Evolutionary conservation across 2,797 vertebrate genomes (phyloP).

Genomic region (Danionella dracula): DNA sequence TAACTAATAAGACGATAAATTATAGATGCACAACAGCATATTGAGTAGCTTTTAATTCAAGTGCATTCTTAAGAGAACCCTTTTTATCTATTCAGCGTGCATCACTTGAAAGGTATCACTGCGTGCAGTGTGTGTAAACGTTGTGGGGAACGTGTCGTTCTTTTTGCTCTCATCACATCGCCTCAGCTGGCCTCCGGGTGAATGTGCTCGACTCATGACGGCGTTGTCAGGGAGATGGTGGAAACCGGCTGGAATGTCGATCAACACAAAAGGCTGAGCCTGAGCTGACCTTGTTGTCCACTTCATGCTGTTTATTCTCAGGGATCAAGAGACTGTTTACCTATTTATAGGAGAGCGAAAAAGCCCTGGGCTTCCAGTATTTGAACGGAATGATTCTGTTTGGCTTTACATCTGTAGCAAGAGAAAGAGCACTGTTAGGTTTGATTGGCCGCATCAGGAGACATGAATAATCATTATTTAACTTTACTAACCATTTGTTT

Average conservation of each 20-base stretch:
- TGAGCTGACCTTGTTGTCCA: conserved; percentile 59
- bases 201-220: conserved; percentile 62
- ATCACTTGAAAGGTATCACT: too few relatives aligned
- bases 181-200: conserved; percentile 40
- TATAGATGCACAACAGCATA: conserved; percentile 28
- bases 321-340: conserved; percentile 42
- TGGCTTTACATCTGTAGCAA: neutral
- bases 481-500: too few relatives aligned
- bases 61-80: too few relatives aligned
- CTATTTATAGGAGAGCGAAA: conserved; percentile 16
- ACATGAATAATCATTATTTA: neutral
- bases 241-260: conserved; percentile 51
- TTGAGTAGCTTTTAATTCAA: conserved; percentile 17
- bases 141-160: neutral
- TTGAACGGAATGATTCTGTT: too few relatives aligned
- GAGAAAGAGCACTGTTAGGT: neutral
- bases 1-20: conserved; percentile 40
- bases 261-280: conserved; percentile 57
- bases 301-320: conserved; percentile 65
- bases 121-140: too few relatives aligned
- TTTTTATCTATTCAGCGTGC: too few relatives aligned
- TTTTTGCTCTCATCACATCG: conserved; percentile 35
- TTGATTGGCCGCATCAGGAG: too few relatives aligned
- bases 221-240: conserved; percentile 55
- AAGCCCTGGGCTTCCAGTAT: neutral